Conservation (phyloP, 2,888 invertebrate species). For the Abrostola triplasia region DNA sequence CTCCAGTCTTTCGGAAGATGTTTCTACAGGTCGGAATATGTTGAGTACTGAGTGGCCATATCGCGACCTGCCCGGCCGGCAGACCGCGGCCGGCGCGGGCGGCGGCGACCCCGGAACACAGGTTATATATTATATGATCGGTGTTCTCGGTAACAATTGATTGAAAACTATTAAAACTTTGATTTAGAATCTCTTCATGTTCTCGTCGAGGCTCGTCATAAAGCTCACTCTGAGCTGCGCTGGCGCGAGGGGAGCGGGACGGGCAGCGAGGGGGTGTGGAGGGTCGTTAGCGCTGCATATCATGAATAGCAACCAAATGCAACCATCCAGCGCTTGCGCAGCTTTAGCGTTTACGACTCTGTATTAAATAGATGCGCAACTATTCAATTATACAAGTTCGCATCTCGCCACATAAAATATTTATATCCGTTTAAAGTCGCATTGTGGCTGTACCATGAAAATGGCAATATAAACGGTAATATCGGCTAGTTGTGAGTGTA, state of each 20-base stretch:
- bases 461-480: constrained; percentile 50
- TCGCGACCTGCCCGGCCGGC: not conserved
- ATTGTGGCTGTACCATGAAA: constrained; percentile 43
- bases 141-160: constrained; percentile 28
- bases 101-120: constrained; percentile 32
- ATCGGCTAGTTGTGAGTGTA: constrained; percentile 13
- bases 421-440: constrained; percentile 48
- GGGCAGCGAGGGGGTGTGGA: not conserved
- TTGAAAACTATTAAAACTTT: constrained; percentile 39
- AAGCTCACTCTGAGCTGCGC: constrained; percentile 7
- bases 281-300: constrained; percentile 52
- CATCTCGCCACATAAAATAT: constrained; percentile 50
- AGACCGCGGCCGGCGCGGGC: not conserved
- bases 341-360: constrained; percentile 45
- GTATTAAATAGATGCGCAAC: constrained; percentile 45
- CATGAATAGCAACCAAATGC: constrained; percentile 53
- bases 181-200: constrained; percentile 36
- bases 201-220: constrained; percentile 26
- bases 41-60: not conserved
- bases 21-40: too few relatives aligned
- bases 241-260: not conserved
- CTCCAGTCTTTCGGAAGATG: too few relatives aligned
- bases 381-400: constrained; percentile 53
- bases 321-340: constrained; percentile 2
- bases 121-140: not conserved